Conservation (phyloP, 2,113 vertebrate species). For the Panurus biarmicus region DNA sequence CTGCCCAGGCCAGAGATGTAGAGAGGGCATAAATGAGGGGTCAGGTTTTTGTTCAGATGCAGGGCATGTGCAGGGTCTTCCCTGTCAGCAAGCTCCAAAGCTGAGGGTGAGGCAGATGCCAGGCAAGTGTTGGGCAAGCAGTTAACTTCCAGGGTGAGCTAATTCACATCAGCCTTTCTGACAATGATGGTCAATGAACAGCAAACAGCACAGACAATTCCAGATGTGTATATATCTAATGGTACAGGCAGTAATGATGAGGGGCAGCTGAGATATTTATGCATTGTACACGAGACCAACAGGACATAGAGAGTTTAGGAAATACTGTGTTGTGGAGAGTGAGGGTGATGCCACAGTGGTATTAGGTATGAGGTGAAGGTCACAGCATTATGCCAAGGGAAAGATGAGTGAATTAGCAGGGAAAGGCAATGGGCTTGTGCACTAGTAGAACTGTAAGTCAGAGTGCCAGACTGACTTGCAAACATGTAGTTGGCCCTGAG, state of each 20-base stretch:
- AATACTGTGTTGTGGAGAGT: not conserved
- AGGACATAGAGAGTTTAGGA: not conserved
- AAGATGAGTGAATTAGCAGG: not conserved
- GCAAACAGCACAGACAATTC: not conserved
- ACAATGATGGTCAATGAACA: accelerated
- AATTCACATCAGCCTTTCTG: not conserved
- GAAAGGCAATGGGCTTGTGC: not conserved
- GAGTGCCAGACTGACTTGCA: not conserved
- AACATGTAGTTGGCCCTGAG: not conserved
- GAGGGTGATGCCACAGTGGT: not conserved
- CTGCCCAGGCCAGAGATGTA: not conserved
- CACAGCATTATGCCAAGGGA: not conserved
- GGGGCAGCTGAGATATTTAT: not conserved
- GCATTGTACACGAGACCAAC: not conserved
- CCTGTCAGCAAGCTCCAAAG: not conserved
- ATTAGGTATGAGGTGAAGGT: not conserved
- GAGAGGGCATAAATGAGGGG: not conserved
- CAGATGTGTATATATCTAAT: not conserved
- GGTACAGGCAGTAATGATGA: not conserved
- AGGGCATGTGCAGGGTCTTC: not conserved
- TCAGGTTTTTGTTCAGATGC: not conserved
- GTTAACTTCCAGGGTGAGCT: not conserved
- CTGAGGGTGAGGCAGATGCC: not conserved
- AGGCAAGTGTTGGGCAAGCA: not conserved
- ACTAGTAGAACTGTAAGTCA: not conserved